These are phyloP conservation scores for Forbesichthys agassizii DNA, from an alignment of 2,113 vertebrate genomes.

Conservation along the genomic window DNA sequence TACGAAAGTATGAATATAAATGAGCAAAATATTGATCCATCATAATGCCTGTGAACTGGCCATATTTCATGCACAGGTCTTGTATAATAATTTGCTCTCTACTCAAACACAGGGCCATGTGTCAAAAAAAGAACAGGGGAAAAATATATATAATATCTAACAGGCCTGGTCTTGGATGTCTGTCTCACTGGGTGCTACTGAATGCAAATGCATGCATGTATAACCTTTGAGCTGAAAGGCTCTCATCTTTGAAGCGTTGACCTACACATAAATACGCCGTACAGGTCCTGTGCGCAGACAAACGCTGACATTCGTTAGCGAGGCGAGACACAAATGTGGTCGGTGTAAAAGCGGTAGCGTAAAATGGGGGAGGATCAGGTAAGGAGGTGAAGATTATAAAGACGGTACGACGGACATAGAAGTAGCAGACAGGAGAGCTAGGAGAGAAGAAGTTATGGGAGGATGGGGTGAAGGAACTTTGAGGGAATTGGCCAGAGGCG, in stretches of 20 bases:
- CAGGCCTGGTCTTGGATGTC: constrained; percentile 39
- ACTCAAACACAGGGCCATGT: constrained; percentile 49
- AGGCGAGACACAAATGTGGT: constrained; percentile 60
- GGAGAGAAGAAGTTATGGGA: background rate
- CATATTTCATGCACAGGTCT: constrained; percentile 53
- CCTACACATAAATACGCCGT: constrained; percentile 75
- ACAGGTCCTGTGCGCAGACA: constrained; percentile 71
- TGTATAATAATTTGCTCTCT: constrained; percentile 58
- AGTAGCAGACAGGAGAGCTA: background rate
- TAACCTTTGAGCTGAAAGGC: constrained; percentile 78
- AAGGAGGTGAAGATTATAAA: constrained; percentile 37
- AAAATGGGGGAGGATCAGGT: constrained; percentile 4
- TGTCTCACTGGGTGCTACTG: constrained; percentile 50
- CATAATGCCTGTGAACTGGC: constrained; percentile 52
- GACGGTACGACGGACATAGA: constrained; percentile 17
- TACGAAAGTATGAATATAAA: constrained; percentile 71
- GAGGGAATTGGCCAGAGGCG: background rate
- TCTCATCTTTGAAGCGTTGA: constrained; percentile 80
- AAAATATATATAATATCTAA: constrained; percentile 40
- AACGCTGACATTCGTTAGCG: constrained; percentile 76
- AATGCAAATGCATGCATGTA: constrained; percentile 80
- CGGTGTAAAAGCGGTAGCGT: constrained; percentile 41
- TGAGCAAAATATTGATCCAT: constrained; percentile 72
- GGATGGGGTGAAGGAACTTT: background rate
- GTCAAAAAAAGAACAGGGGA: constrained; percentile 41